Conservation (phyloP, 2,888 invertebrate genomes). For the Acanthopleura granulata region DNA sequence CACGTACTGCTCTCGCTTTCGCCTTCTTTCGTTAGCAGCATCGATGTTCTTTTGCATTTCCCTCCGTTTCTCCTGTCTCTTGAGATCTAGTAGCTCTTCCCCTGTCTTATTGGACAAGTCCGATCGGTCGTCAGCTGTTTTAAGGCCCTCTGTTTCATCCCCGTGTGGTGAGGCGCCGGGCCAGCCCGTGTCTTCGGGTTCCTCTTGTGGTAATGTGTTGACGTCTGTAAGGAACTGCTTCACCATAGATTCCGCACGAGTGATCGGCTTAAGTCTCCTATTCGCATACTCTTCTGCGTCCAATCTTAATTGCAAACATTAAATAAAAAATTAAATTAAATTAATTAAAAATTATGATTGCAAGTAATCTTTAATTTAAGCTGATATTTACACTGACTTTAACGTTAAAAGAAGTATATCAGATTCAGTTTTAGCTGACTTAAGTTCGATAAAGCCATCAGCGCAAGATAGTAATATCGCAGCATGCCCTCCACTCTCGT, state of each 20-base stretch:
- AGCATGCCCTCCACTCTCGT: too few species aligned
- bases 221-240: conserved; percentile 5
- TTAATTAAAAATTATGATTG: too few species aligned
- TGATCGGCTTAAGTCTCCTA: background rate
- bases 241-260: background rate
- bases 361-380: too few species aligned
- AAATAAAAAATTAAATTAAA: too few species aligned
- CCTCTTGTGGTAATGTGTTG: background rate
- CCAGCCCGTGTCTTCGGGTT: background rate
- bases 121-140: conserved; percentile 40
- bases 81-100: conserved; percentile 79
- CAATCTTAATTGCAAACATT: background rate
- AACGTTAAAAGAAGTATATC: too few species aligned
- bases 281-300: conserved; percentile 1
- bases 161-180: background rate
- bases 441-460: too few species aligned
- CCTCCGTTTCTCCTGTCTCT: conserved; percentile 76
- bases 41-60: conserved; percentile 59
- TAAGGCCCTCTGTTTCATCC: conserved; percentile 24
- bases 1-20: conserved; percentile 50
- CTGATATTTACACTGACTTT: too few species aligned
- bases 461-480: too few species aligned
- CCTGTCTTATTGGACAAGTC: conserved; percentile 59
- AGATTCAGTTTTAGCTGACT: too few species aligned
- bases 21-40: conserved; percentile 62